Conservation (phyloP, 2,113 vertebrate genomes). For the Menidia beryllina region DNA sequence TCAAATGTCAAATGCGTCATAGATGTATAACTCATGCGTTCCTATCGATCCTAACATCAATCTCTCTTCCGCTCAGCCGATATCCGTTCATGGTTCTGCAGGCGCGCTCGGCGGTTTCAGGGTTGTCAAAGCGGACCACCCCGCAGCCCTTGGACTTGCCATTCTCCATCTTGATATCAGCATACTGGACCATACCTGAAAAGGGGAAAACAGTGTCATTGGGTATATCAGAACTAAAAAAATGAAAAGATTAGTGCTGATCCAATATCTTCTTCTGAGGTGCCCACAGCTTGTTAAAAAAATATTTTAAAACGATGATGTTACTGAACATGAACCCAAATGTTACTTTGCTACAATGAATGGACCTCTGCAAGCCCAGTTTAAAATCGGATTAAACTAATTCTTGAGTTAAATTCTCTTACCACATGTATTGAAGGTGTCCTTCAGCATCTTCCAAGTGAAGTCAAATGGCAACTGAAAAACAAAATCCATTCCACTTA, state of each 20-base stretch:
- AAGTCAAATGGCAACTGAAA: constrained; percentile 96
- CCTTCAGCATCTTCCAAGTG: constrained; percentile 98
- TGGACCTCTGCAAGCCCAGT: background rate
- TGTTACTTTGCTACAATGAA: background rate
- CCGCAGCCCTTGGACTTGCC: constrained; percentile 99
- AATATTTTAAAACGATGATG: too few species aligned
- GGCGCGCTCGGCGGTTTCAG: constrained; percentile 92
- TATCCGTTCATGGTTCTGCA: constrained; percentile 97
- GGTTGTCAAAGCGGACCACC: constrained; percentile 94
- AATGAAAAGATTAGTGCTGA: too few species aligned
- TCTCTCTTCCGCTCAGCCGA: constrained; percentile 93
- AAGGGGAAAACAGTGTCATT: background rate
- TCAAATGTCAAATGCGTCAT: constrained; percentile 24
- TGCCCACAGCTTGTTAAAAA: too few species aligned
- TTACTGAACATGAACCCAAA: too few species aligned
- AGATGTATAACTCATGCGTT: constrained; percentile 85
- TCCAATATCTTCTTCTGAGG: too few species aligned
- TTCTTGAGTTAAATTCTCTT: constrained; percentile 62
- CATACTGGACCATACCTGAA: constrained; percentile 94
- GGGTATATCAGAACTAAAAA: background rate
- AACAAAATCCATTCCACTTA: background rate
- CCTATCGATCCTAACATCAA: constrained; percentile 95
- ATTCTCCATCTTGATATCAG: constrained; percentile 98
- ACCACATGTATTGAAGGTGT: constrained; percentile 97
- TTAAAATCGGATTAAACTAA: background rate